A percentile compares a stretch with the other conserved stretches of the same genome.
Conservation (phyloP, 2,888 invertebrate species). For the Colletes collaris region DNA sequence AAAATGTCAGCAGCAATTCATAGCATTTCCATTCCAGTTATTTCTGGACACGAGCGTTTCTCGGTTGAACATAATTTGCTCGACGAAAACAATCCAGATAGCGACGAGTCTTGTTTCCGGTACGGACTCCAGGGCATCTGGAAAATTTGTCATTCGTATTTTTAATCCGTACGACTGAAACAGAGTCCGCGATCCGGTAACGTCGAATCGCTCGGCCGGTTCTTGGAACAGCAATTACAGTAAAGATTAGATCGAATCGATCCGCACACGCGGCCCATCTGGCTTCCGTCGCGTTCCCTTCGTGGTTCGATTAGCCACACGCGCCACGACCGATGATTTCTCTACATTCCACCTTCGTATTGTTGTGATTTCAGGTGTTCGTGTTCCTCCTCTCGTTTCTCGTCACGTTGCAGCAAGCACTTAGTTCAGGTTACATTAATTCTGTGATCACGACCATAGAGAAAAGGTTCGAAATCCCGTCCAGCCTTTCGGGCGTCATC, state of each 20-base stretch:
- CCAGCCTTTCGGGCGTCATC: slow-evolving; percentile 95
- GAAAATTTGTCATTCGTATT: slow-evolving; percentile 8
- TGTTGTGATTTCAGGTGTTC: slow-evolving; percentile 88
- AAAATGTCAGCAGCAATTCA: background rate
- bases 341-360: background rate
- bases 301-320: background rate
- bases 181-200: background rate
- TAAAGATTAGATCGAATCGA: background rate
- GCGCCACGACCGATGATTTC: slow-evolving; percentile 8
- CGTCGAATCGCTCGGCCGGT: background rate
- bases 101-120: too few species aligned
- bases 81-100: too few species aligned
- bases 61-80: too few species aligned
- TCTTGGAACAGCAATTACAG: background rate
- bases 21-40: too few species aligned
- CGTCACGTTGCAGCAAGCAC: slow-evolving; percentile 94
- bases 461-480: slow-evolving; percentile 96
- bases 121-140: too few species aligned
- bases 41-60: too few species aligned
- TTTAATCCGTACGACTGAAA: slow-evolving; percentile 1
- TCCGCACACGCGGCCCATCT: slow-evolving; percentile 8
- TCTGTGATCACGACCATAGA: slow-evolving; percentile 98
- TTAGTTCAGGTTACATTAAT: slow-evolving; percentile 96
- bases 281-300: too few species aligned
- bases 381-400: slow-evolving; percentile 94